Evolutionary conservation across 2,888 invertebrate species (phyloP), one percentile per base, ranked within the genome.

Genomic region (Noctua comes): DNA sequence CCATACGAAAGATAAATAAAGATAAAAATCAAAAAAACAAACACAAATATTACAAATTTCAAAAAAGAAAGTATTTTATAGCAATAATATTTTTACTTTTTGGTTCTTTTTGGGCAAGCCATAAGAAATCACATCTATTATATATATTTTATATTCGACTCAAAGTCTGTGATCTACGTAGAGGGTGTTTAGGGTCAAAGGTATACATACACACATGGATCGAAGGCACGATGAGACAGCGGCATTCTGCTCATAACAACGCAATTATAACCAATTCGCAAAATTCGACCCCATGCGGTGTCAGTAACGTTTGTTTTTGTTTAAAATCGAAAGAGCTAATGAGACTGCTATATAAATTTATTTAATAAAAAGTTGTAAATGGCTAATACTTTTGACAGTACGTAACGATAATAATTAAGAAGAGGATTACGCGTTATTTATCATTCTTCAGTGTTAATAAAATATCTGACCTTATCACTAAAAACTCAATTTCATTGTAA

Each of bases 271-370:
- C 36, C 10, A 31, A 57, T 57, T 74, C 16, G 3, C 36, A 57
- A 81, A 64, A 36, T 27, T 54, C 2, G 11, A 51, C 18, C 13
- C 10, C 46, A 16, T 74, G 64, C 27, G n/a, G 31, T 48, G 21
- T n/a, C n/a, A 51, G 24, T 48, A 64, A 78, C 27, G 7, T 27
- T 65, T 54, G 21, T 40, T 82, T 54, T 57, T 48, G n/a, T 74
- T 48, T 5, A 65, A 54, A 73, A 40, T 54, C 40, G 4, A n/a
- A 36, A n/a, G 71, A 5, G 24, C 13, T 59, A 13, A 51, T 21
- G 21, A 36, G 11, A 76, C 48, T 62, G 24, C 18, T 48, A 48
- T 43, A 10, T 4, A 77, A 78, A 31, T 40, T 48, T 27, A 27
- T 65, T 18, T 18, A 68, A 36, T 64, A 65, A 40, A 24, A 73